phyloP scores from a whole-genome alignment of 2,113 vertebrate genomes.

The Mus pahari region DNA sequence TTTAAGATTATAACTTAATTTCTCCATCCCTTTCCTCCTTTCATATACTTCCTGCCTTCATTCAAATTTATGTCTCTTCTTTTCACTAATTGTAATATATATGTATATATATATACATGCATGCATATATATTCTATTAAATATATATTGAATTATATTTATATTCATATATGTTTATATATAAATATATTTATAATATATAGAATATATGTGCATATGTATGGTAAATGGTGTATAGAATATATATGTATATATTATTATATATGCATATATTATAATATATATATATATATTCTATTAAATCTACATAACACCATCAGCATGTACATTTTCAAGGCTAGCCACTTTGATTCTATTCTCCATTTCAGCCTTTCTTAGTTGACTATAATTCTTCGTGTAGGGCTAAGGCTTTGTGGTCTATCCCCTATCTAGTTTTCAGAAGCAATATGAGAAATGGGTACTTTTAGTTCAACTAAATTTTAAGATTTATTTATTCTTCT shows the following conservation, averaged over 20 bases:
- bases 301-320: not conserved
- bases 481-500: not conserved
- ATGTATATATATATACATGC: not conserved
- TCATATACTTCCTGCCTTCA: not conserved
- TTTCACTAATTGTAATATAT: not conserved
- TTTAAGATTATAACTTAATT: not conserved
- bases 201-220: too few species aligned
- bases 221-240: too few species aligned
- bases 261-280: not conserved
- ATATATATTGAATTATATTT: too few species aligned
- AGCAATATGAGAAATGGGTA: not conserved
- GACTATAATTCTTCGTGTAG: not conserved
- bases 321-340: not conserved
- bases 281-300: not conserved
- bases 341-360: not conserved
- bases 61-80: not conserved
- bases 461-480: not conserved
- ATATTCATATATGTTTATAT: not conserved
- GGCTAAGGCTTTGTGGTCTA: not conserved
- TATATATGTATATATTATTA: not conserved
- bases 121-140: too few species aligned
- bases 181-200: too few species aligned
- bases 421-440: not conserved
- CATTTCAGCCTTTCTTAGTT: not conserved
- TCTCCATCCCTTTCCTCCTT: not conserved